Evolutionary conservation across 1,140 invertebrate species (phyloP).

Genomic region (Thalassaphorura encarpata): DNA sequence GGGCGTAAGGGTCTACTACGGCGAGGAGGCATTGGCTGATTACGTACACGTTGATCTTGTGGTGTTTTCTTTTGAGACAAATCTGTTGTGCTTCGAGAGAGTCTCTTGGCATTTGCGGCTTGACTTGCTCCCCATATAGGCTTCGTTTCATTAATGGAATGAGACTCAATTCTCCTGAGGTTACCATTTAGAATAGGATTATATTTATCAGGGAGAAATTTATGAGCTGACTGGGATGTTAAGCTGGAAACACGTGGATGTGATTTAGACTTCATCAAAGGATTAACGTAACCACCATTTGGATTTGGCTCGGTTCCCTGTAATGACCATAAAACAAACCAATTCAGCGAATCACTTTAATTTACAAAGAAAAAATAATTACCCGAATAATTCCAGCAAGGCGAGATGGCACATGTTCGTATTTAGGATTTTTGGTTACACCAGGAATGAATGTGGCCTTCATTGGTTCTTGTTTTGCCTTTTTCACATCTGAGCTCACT

Average conservation of each 20-base stretch:
- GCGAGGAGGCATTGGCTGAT: not conserved
- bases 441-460: constrained; percentile 30
- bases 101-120: not conserved
- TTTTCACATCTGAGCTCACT: constrained; percentile 11
- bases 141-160: no score
- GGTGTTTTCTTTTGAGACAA: not conserved
- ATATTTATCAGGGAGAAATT: no score
- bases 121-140: constrained; percentile 3
- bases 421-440: constrained; percentile 30
- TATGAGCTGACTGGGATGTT: no score
- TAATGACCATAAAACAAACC: not conserved
- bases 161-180: no score
- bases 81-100: constrained; percentile 4
- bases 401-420: constrained; percentile 26
- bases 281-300: not conserved
- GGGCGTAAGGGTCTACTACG: constrained; percentile 5
- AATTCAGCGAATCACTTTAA: not conserved
- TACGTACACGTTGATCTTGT: not conserved
- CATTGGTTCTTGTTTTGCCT: constrained; percentile 15
- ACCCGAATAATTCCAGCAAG: constrained; percentile 23
- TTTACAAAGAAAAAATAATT: constrained; percentile 7
- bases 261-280: no score
- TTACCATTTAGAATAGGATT: no score
- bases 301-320: not conserved
- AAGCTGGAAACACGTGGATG: no score